phyloP scores from a whole-genome alignment of 2,113 vertebrate genomes.

The Daubentonia madagascariensis region DNA sequence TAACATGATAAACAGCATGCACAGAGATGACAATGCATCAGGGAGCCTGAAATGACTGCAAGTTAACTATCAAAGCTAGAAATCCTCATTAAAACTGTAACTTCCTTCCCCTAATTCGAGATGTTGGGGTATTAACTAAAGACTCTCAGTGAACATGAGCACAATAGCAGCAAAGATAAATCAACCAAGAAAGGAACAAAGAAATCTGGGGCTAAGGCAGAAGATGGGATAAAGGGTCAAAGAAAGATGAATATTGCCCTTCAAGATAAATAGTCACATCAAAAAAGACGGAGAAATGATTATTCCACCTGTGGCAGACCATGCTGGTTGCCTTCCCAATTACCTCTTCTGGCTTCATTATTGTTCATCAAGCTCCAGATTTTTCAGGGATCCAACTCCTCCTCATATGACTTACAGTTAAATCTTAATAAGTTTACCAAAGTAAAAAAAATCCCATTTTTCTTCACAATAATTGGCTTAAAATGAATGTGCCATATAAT shows the following conservation, averaged over 20 bases:
- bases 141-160: not conserved
- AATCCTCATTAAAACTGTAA: constrained; percentile 30
- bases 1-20: constrained; percentile 29
- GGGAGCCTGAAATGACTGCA: not conserved
- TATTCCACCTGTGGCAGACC: not conserved
- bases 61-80: constrained; percentile 50
- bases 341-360: not conserved
- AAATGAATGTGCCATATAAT: not conserved
- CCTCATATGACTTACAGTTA: not conserved
- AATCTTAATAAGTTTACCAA: not conserved
- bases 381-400: not conserved
- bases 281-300: not conserved
- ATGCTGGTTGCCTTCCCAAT: not conserved
- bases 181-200: not conserved
- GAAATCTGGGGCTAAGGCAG: not conserved
- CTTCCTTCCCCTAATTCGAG: not conserved
- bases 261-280: not conserved
- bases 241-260: not conserved
- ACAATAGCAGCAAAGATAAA: not conserved
- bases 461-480: not conserved
- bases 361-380: not conserved
- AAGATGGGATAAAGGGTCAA: not conserved
- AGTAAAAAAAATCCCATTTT: not conserved
- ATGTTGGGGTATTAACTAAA: not conserved
- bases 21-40: not conserved